A percentile compares a stretch with the other conserved stretches of the same genome.
Conservation (phyloP, 1,140 invertebrate genomes). For the Philopotamus ludificatus region DNA sequence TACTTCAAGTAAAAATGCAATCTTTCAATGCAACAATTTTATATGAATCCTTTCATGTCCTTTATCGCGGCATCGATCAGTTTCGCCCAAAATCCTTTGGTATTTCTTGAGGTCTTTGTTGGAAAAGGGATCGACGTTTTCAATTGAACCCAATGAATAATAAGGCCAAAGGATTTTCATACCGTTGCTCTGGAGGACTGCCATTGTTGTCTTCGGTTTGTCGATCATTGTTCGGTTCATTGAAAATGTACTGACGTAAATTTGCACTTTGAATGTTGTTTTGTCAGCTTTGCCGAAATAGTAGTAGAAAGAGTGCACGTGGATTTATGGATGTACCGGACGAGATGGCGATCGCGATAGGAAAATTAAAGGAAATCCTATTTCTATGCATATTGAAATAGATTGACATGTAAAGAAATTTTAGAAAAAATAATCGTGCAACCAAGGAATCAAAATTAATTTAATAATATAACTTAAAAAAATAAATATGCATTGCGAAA, state of each 20-base stretch:
- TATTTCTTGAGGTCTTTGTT: constrained; percentile 19
- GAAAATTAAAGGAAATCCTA: not conserved
- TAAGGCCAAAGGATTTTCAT: constrained; percentile 11
- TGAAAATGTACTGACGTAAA: not conserved
- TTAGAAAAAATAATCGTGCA: no score
- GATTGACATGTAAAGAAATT: no score
- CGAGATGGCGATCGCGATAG: constrained; percentile 9
- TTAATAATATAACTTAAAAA: no score
- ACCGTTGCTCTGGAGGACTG: not conserved
- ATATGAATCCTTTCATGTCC: constrained; percentile 24
- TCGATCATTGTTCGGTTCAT: constrained; percentile 6
- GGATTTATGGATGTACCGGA: not conserved
- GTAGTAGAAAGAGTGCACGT: constrained; percentile 1
- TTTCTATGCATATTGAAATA: no score
- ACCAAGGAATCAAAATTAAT: no score
- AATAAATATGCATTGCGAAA: no score
- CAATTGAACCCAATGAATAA: constrained; percentile 23
- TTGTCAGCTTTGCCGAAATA: constrained; percentile 12
- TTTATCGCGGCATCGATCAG: constrained; percentile 25
- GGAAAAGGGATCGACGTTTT: constrained; percentile 15
- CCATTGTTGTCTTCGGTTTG: constrained; percentile 8
- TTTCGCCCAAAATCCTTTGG: constrained; percentile 16
- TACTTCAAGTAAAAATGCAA: constrained; percentile 5
- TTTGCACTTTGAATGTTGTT: constrained; percentile 17
- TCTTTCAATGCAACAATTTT: constrained; percentile 30